A percentile compares a stretch with the other conserved stretches of the same genome.
These are phyloP conservation scores for Procambarus clarkii DNA, from an alignment of 1,140 invertebrate species.

Conservation along the genomic window DNA sequence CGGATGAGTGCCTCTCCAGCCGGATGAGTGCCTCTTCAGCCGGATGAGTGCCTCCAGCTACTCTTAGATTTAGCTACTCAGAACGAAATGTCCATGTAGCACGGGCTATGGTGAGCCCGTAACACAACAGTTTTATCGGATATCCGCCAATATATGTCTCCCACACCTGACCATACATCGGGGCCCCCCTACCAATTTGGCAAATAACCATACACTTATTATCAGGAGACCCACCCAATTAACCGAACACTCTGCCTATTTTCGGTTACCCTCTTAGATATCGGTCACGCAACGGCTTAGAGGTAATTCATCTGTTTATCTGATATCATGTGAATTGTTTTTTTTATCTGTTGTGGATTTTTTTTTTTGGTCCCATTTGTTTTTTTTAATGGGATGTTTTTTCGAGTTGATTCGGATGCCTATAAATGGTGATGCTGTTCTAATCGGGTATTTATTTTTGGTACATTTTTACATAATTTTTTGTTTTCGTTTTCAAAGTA, in stretches of 20 bases:
- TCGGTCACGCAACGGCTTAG: neutral
- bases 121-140: neutral
- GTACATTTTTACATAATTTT: too few relatives aligned
- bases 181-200: neutral
- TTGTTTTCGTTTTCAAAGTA: too few relatives aligned
- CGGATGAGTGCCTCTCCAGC: too few relatives aligned
- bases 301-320: neutral
- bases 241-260: neutral
- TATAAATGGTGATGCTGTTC: too few relatives aligned
- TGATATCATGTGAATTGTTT: neutral
- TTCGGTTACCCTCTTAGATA: neutral
- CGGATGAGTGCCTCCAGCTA: too few relatives aligned
- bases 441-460: too few relatives aligned
- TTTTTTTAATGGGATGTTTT: too few relatives aligned
- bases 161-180: neutral
- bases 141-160: neutral
- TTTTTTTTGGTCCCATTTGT: neutral
- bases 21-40: too few relatives aligned
- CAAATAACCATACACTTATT: neutral
- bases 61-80: too few relatives aligned
- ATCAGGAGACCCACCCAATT: neutral
- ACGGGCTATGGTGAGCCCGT: too few relatives aligned
- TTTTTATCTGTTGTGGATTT: neutral
- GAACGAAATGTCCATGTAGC: too few relatives aligned
- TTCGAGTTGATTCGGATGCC: too few relatives aligned